Evolutionary conservation across 35 echinoderm and acorn worm genomes (phyloP), one percentile per base, ranked within the genome.

Genomic region (Holothuria glaberrima): DNA sequence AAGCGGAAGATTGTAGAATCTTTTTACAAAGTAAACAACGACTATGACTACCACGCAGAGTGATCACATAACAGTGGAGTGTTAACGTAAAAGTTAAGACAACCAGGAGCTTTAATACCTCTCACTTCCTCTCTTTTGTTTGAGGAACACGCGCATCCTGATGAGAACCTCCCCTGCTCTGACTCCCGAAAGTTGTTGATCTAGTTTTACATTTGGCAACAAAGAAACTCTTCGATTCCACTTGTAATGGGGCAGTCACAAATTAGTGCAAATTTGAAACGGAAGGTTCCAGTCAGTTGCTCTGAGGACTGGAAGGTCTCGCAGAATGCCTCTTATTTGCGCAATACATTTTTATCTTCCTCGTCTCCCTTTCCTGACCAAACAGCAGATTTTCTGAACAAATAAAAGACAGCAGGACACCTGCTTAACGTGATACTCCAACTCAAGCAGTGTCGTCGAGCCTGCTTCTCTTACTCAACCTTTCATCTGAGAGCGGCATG

Each of bases 331-430:
- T 78, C 27, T 48, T 48, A 54, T 78, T 78, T 78, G 74, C 74
- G 50, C 74, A 78, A 78, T 78, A 78, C 74, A 78, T 78, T 78
- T 78, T 78, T 48, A 78, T 78, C 74, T 78, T 74, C 33, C 32
- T 38, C 74, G 25, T 78, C 74, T 78, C 74, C 26, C 74, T 78
- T 48, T 78, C 74, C 74, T 78, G 50, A 78, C 74, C 74, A 78
- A 78, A 78, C 50, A 78, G 74, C 74, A 78, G 50, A 78, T 78
- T 78, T 78, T 78, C 74, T 78, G 74, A 78, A 78, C 74, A 78
- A 78, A 78, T 78, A 78, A 78, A 78, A 78, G 74, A 41, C 74
- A 78, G 74, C 74, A 50, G 44, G 74, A 78, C 74, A 78, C 74
- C 74, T 78, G 74, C 74, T 78, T 48, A 78, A 78, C 50, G 74